These are phyloP conservation scores for Caenorhabditis sp. DNA, from an alignment of 2,888 invertebrate species.

Conservation along the genomic window DNA sequence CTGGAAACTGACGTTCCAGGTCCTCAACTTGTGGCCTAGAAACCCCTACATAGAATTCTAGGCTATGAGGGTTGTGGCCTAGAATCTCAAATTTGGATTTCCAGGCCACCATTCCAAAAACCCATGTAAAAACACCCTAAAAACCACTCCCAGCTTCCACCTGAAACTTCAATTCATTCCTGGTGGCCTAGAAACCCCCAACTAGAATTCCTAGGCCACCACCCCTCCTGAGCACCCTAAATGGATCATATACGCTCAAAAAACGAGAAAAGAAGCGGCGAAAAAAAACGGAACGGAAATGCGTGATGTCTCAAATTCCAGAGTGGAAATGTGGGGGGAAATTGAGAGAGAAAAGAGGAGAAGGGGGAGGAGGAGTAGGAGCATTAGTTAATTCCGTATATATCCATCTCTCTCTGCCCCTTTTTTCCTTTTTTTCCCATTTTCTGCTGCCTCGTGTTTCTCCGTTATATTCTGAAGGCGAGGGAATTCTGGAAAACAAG, in stretches of 20 bases:
- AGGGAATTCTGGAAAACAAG: conserved; percentile 4
- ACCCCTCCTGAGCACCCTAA: background rate
- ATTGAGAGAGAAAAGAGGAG: background rate
- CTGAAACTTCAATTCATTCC: no score
- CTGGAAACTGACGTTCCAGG: no score
- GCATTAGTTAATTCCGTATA: conserved; percentile 45
- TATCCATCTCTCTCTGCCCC: conserved; percentile 9
- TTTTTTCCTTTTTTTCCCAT: conserved; percentile 7
- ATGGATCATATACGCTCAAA: no score
- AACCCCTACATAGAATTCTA: no score
- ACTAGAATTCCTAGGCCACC: background rate
- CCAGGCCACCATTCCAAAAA: no score
- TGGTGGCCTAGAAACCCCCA: no score
- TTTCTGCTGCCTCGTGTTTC: conserved; percentile 11
- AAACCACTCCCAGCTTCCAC: no score
- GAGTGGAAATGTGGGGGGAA: background rate
- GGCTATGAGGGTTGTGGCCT: no score
- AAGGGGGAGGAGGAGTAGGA: background rate
- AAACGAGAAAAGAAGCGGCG: background rate
- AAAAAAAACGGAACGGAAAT: background rate
- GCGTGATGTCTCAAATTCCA: conserved; percentile 9
- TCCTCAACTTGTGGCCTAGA: no score
- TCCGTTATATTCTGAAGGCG: conserved; percentile 26
- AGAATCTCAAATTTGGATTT: background rate
- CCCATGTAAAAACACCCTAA: no score